Percentiles rank a stretch among this genome's conserved stretches.
Conservation (phyloP, 2,888 invertebrate genomes). For the Latrodectus hesperus region DNA sequence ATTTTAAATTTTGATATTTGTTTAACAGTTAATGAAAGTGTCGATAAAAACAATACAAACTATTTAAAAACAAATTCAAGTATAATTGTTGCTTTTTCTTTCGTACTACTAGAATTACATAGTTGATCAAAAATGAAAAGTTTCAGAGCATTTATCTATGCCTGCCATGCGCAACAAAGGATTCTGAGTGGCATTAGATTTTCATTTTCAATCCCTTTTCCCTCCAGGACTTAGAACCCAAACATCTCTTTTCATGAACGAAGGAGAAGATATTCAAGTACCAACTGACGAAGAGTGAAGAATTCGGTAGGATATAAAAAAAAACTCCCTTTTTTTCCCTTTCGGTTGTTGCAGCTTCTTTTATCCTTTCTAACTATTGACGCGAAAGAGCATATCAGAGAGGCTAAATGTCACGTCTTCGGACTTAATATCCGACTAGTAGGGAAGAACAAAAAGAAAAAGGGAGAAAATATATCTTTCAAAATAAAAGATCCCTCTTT, state of each 20-base stretch:
- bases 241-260: background rate
- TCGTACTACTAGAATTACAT: no score
- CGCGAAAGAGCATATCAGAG: slow-evolving; percentile 21
- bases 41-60: no score
- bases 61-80: no score
- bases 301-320: no score
- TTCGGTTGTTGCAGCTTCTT: background rate
- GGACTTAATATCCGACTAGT: slow-evolving; percentile 47
- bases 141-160: background rate
- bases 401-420: slow-evolving; percentile 51
- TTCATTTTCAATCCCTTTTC: background rate
- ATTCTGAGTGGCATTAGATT: background rate
- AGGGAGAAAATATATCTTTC: slow-evolving; percentile 15
- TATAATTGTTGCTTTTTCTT: no score
- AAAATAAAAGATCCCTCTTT: slow-evolving; percentile 32
- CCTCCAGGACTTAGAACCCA: background rate
- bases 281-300: no score
- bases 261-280: background rate
- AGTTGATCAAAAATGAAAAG: background rate
- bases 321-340: no score
- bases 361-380: slow-evolving; percentile 42
- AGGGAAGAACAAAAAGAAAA: slow-evolving; percentile 20
- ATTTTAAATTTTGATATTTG: no score
- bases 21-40: no score
- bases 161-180: background rate